Evolutionary conservation across 2,113 vertebrate genomes (phyloP).

Genomic region (Chroicocephalus ridibundus): DNA sequence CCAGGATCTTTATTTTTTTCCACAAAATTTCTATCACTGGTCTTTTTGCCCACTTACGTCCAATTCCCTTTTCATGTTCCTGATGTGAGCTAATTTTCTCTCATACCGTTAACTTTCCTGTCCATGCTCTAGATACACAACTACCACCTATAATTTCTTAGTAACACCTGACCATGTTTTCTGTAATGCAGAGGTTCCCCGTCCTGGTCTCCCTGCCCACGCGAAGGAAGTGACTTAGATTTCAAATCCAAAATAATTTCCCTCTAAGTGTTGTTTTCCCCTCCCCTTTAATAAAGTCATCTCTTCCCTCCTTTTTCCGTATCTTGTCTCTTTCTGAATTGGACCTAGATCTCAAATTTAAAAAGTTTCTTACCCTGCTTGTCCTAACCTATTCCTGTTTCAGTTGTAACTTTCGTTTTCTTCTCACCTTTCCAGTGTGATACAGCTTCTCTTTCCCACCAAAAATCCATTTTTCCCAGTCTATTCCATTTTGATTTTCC

Average conservation of each 20-base stretch:
- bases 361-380: background rate
- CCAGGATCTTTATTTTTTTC: background rate
- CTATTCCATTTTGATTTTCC: background rate
- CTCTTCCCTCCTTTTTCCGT: background rate
- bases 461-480: background rate
- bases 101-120: background rate
- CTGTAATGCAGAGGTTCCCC: background rate
- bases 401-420: background rate
- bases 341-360: background rate
- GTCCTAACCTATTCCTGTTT: background rate
- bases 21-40: background rate
- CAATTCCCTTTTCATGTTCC: background rate
- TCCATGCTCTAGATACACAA: accelerated
- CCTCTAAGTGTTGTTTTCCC: background rate
- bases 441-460: background rate
- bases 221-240: accelerated
- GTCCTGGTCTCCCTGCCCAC: background rate
- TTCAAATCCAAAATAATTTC: background rate
- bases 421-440: background rate
- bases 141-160: background rate
- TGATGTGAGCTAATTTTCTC: background rate
- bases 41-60: background rate
- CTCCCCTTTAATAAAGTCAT: background rate
- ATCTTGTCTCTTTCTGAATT: background rate
- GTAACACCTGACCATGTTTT: background rate